These are phyloP conservation scores for Pangasius sanitwongsei DNA, from an alignment of 2,797 vertebrate species.

Conservation along the genomic window DNA sequence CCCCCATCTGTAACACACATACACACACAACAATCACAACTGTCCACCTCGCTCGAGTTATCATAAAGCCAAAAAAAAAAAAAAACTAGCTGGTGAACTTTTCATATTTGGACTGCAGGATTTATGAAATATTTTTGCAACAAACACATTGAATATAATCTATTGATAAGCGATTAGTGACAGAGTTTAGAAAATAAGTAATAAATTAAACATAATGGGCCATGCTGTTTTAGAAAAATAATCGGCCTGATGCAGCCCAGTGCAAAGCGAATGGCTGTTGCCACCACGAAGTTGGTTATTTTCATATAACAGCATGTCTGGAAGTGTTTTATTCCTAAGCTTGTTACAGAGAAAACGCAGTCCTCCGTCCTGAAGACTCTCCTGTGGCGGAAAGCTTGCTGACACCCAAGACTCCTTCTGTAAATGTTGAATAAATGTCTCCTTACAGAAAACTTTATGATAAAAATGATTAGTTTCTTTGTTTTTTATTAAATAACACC, in stretches of 20 bases:
- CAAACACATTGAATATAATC: background rate
- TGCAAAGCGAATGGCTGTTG: background rate
- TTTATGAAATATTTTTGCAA: conserved; percentile 32
- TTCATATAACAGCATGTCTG: background rate
- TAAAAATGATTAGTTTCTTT: background rate
- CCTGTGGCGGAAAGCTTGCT: background rate
- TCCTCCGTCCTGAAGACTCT: background rate
- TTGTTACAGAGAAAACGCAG: background rate
- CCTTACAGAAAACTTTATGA: background rate
- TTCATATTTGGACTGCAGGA: background rate
- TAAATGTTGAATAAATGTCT: background rate
- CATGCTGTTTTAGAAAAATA: conserved; percentile 1
- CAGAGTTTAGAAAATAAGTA: background rate
- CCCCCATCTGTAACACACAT: conserved; percentile 86
- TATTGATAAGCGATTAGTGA: background rate
- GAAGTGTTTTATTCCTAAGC: background rate
- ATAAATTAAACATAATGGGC: background rate
- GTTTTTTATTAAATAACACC: background rate
- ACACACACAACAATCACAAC: conserved; percentile 28
- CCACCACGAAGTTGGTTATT: background rate
- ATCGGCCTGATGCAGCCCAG: background rate
- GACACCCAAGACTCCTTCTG: background rate
- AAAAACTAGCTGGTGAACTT: background rate
- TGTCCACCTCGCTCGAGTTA: background rate
- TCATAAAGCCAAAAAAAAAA: background rate